Evolutionary conservation across 1,140 invertebrate genomes (phyloP).

Genomic region (Cherax quadricarinatus): DNA sequence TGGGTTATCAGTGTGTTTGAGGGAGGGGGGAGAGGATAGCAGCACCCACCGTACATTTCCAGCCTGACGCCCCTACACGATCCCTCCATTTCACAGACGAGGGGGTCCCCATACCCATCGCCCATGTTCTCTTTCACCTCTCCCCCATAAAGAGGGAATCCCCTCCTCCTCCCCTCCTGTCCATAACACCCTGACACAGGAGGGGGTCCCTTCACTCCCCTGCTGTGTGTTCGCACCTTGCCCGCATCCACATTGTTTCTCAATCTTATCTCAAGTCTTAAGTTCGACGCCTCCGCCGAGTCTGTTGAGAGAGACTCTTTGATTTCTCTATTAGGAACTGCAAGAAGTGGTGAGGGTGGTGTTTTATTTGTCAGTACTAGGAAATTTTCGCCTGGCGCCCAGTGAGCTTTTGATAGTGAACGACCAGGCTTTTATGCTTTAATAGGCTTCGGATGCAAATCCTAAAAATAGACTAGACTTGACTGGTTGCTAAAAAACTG

Average conservation of each 20-base stretch:
- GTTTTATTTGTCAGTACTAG: no score
- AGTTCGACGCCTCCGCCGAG: no score
- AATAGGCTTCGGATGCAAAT: no score
- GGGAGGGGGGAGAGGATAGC: background rate
- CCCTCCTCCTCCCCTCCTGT: background rate
- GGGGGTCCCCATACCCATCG: background rate
- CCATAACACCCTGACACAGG: background rate
- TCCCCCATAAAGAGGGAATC: no score
- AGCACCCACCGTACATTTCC: slow-evolving; percentile 17
- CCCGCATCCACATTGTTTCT: background rate
- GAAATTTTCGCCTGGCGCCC: no score
- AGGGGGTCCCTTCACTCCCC: no score
- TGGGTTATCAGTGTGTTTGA: background rate
- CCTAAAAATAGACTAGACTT: no score
- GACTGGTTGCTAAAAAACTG: no score
- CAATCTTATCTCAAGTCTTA: background rate
- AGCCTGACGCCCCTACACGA: slow-evolving; percentile 27
- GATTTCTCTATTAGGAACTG: slow-evolving; percentile 3
- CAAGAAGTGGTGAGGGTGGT: background rate
- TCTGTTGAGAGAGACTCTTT: background rate
- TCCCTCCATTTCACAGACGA: slow-evolving; percentile 17
- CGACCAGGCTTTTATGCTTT: no score
- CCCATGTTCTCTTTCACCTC: background rate
- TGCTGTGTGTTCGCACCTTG: background rate
- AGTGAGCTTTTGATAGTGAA: no score